phyloP scores from a whole-genome alignment of 2,797 vertebrate species.

The Catostomus latipinnis region DNA sequence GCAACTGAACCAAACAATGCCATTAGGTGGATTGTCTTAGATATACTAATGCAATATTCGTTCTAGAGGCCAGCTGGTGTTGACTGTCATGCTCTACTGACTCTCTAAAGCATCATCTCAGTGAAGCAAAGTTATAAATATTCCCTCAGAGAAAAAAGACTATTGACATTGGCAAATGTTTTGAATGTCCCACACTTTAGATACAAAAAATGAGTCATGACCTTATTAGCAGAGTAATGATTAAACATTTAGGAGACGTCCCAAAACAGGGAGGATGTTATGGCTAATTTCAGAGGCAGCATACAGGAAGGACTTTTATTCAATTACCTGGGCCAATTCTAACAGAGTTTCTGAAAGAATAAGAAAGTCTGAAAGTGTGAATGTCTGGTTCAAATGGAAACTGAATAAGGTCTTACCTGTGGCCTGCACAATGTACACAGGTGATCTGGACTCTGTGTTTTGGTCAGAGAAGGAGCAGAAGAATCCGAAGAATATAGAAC shows the following conservation, averaged over 20 bases:
- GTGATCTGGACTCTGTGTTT: constrained; percentile 76
- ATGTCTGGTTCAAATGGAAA: not conserved
- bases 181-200: constrained; percentile 63
- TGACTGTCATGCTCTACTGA: constrained; percentile 68
- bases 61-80: constrained; percentile 57
- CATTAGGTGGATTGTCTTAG: constrained; percentile 38
- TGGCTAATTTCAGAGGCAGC: constrained; percentile 9
- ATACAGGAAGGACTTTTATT: not conserved
- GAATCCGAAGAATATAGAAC: constrained; percentile 67
- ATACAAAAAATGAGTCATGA: constrained; percentile 63
- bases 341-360: not conserved
- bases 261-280: constrained; percentile 1
- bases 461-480: constrained; percentile 72
- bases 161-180: constrained; percentile 69
- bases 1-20: constrained; percentile 50
- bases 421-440: constrained; percentile 83
- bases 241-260: constrained; percentile 52
- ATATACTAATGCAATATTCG: constrained; percentile 53
- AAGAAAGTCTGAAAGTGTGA: not conserved
- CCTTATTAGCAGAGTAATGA: constrained; percentile 63
- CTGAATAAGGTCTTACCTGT: constrained; percentile 78
- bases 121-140: constrained; percentile 52
- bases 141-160: constrained; percentile 59
- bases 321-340: not conserved
- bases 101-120: constrained; percentile 37